phyloP scores from a whole-genome alignment of 2,797 vertebrate genomes.

The Protonibea diacanthus region DNA sequence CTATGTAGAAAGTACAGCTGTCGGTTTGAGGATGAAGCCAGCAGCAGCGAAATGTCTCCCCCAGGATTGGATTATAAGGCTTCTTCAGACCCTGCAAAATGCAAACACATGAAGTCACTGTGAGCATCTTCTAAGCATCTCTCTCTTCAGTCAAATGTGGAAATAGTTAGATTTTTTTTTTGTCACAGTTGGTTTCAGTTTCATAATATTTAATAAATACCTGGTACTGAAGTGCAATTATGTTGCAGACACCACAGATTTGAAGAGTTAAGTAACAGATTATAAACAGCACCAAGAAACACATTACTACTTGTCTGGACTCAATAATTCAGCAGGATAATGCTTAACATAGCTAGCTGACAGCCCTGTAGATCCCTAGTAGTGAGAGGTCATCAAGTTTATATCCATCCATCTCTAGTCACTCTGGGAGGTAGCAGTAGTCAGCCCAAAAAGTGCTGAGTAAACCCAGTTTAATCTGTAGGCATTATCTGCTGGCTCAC shows the following conservation, averaged over 20 bases:
- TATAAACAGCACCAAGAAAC: not conserved
- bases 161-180: not conserved
- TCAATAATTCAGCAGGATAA: constrained; percentile 4
- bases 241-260: not conserved
- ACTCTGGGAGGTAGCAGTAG: not conserved
- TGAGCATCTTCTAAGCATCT: not conserved
- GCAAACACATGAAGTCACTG: constrained; percentile 25
- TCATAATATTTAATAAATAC: not conserved
- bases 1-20: constrained; percentile 97
- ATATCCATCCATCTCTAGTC: constrained; percentile 7
- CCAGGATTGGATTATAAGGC: constrained; percentile 97
- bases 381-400: constrained; percentile 4
- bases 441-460: constrained; percentile 38
- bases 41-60: constrained; percentile 97
- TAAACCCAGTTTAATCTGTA: constrained; percentile 25
- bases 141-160: not conserved
- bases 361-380: not conserved
- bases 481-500: constrained; percentile 34
- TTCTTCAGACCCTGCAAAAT: constrained; percentile 94
- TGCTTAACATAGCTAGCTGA: not conserved
- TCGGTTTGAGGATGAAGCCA: constrained; percentile 94
- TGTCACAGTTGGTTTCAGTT: not conserved
- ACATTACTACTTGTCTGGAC: not conserved
- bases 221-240: not conserved
- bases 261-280: not conserved